A percentile compares a stretch with the other conserved stretches of the same genome.
Evolutionary conservation across 2,888 invertebrate species (phyloP).

Genomic region (Ashinkailepas kermadecensis): DNA sequence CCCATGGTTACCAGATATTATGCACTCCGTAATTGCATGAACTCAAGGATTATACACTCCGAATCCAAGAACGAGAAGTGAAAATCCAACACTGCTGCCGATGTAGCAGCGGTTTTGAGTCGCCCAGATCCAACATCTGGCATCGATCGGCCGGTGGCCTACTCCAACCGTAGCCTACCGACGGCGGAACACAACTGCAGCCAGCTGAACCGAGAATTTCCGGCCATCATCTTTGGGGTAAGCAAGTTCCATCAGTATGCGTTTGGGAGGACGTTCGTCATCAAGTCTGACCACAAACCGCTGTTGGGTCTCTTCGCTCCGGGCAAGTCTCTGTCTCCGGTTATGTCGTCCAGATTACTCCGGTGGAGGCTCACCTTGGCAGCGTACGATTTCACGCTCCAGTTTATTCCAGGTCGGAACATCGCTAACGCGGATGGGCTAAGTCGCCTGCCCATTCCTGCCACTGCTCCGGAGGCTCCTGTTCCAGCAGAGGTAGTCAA

Average conservation of each 20-base stretch:
- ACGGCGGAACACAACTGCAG: conserved; percentile 36
- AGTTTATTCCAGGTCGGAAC: no score
- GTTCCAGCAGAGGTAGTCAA: conserved; percentile 12
- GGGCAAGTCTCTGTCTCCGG: neutral
- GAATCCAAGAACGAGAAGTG: no score
- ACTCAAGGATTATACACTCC: no score
- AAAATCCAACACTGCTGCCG: no score
- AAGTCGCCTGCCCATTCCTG: no score
- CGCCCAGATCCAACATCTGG: no score
- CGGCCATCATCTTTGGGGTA: conserved; percentile 35
- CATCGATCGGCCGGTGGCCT: conserved; percentile 35
- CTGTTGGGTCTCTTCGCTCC: conserved; percentile 29
- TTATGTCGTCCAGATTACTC: neutral
- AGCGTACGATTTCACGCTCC: no score
- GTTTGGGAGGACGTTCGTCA: conserved; percentile 36
- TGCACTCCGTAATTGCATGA: no score
- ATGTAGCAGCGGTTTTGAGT: no score
- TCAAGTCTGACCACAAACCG: conserved; percentile 38
- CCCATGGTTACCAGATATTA: no score
- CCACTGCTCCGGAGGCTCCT: neutral
- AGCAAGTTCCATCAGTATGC: conserved; percentile 37
- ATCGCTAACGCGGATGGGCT: no score
- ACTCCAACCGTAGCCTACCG: conserved; percentile 35
- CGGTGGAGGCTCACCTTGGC: no score
- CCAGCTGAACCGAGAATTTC: conserved; percentile 37